Evolutionary conservation across 2,888 invertebrate species (phyloP).

Genomic region (Oeneis ivallda): DNA sequence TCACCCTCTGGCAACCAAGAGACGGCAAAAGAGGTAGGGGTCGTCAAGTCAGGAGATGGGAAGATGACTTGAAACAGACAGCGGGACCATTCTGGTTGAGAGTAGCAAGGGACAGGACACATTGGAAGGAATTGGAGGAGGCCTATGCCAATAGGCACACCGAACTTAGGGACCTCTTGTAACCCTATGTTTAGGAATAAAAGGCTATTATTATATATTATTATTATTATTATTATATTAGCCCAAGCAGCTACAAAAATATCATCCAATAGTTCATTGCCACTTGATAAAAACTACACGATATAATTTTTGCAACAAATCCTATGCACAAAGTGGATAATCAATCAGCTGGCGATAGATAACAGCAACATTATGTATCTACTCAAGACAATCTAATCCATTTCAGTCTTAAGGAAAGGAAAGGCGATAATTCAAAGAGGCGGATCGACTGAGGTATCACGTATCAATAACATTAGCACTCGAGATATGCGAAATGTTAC

Average conservation of each 20-base stretch:
- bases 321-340: conserved; percentile 9
- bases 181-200: too few relatives aligned
- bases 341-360: conserved; percentile 19
- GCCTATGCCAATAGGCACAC: too few relatives aligned
- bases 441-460: conserved; percentile 15
- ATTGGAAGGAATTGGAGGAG: too few relatives aligned
- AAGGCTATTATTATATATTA: too few relatives aligned
- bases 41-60: too few relatives aligned
- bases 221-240: too few relatives aligned
- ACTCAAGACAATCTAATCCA: conserved; percentile 20
- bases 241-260: not conserved
- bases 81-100: too few relatives aligned
- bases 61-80: too few relatives aligned
- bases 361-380: conserved; percentile 11
- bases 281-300: not conserved
- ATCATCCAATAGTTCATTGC: not conserved
- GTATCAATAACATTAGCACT: conserved; percentile 20
- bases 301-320: conserved; percentile 10
- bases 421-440: conserved; percentile 18
- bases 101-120: too few relatives aligned
- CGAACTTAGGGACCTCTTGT: too few relatives aligned
- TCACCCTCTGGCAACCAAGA: too few relatives aligned
- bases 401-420: conserved; percentile 17
- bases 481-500: conserved; percentile 8
- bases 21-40: too few relatives aligned